phyloP scores from a whole-genome alignment of 2,888 invertebrate species.

The Heliconius erato region DNA sequence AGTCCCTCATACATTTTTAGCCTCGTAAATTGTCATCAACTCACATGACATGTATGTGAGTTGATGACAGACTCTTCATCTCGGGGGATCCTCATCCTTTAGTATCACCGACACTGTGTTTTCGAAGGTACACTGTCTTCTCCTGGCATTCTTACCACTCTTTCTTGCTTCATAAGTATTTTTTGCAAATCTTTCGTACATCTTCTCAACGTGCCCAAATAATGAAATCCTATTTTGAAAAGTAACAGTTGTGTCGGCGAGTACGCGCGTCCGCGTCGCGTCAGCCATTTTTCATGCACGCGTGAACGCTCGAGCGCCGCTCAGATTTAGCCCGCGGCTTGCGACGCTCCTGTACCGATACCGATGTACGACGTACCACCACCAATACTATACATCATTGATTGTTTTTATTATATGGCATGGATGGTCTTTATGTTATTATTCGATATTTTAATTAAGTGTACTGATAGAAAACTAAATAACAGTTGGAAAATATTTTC shows the following conservation, averaged over 20 bases:
- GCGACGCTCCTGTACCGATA: constrained; percentile 15
- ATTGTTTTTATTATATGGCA: constrained; percentile 68
- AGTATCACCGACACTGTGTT: too few species aligned
- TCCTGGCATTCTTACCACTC: background rate
- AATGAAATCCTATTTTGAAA: background rate
- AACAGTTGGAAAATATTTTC: too few species aligned
- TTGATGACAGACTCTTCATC: too few species aligned
- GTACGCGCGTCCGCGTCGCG: constrained; percentile 53
- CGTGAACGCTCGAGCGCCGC: constrained; percentile 75
- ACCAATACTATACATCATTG: constrained; percentile 78
- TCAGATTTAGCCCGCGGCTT: constrained; percentile 67
- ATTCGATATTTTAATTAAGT: background rate
- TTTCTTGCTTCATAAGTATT: too few species aligned
- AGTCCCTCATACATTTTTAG: too few species aligned
- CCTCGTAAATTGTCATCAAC: too few species aligned
- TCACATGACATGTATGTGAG: too few species aligned
- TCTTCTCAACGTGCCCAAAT: background rate
- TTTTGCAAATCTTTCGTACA: too few species aligned
- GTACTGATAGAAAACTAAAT: background rate
- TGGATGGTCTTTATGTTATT: background rate
- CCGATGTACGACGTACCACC: constrained; percentile 1
- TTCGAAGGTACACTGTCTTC: too few species aligned
- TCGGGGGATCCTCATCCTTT: too few species aligned
- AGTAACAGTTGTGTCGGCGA: constrained; percentile 48
- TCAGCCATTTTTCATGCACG: constrained; percentile 82